Base-by-base conservation (phyloP, 1,140 invertebrate species). In the Zaprionus camerounensis region DNA sequence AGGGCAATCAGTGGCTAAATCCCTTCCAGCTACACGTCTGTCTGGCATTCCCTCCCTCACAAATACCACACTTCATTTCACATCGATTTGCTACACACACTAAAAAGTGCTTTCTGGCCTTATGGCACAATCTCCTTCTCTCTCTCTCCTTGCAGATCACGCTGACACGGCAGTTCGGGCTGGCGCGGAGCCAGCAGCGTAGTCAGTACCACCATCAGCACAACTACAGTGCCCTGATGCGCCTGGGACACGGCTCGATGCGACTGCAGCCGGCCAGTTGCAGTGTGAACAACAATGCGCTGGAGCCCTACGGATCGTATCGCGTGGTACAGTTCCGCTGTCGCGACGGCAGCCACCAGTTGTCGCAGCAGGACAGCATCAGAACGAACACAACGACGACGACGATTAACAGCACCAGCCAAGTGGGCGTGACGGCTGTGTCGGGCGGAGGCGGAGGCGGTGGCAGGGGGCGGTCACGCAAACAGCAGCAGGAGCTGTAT, bases 321-420 rank as follows among this genome's bases (percentile, higher is more conserved):
- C 86, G 86, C 0, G 84, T 91, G 69, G 88, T 87, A n/a, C 88
- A 91, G 57, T 91, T 91, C 28, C 88, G 88, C 12, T 91, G 82
- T 57, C 83, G 81, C 9, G 88, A 91, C 31, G 80, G 83, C 36
- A 88, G 49, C 38, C 83, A 87, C 36, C 82, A 91, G 63, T 46
- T 91, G 59, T 91, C 86, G 36, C 75, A 83, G 75, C 86, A 91
- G 80, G 86, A 91, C 11, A 91, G 86, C 74, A 91, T 90, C 4
- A 76, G 85, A 11, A 90, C 85, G 36, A 90, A 86, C 38, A 88
- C 85, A 24, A 90, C 85, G 13, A 90, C 85, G 24, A 88, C 80
- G 5, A 86, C 83, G 31, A 82, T 85, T 28, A 90, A 85, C 46
- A 90, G 85, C 73, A 82, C 17, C 15, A 78, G 81, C 22, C 12